Conservation (phyloP, 2,113 vertebrate genomes). For the Lampris megalopsis region DNA sequence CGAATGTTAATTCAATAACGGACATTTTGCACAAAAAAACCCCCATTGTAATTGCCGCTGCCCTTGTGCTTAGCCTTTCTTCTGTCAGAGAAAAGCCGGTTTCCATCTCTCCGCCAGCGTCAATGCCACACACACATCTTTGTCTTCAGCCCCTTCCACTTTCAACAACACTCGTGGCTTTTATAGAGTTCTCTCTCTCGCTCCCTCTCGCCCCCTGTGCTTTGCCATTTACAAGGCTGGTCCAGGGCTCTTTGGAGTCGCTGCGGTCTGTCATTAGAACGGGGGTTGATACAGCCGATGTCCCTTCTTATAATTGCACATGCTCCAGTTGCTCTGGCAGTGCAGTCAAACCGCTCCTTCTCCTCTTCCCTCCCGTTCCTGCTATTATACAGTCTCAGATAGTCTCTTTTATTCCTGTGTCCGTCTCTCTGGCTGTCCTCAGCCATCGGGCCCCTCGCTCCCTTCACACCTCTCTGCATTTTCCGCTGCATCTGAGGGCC, state of each 20-base stretch:
- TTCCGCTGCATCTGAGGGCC: background rate
- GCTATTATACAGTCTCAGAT: background rate
- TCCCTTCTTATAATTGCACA: constrained; percentile 42
- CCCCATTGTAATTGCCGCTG: constrained; percentile 18
- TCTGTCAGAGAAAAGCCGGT: background rate
- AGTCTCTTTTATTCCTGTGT: too few species aligned
- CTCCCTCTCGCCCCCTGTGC: background rate
- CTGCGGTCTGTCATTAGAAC: constrained; percentile 39
- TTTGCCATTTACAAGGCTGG: constrained; percentile 27
- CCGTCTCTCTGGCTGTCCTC: background rate
- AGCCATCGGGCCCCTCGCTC: background rate
- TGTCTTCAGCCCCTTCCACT: constrained; percentile 18
- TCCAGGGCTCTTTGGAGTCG: constrained; percentile 28
- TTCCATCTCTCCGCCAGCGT: constrained; percentile 14
- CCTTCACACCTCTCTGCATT: constrained; percentile 24
- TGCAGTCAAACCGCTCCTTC: constrained; percentile 30
- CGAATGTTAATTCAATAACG: constrained; percentile 44
- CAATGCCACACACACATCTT: constrained; percentile 23
- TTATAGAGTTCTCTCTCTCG: constrained; percentile 19
- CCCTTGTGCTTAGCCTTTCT: constrained; percentile 15
- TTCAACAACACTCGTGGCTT: constrained; percentile 36
- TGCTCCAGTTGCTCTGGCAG: constrained; percentile 30
- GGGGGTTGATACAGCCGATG: constrained; percentile 18
- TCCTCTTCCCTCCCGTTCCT: constrained; percentile 11
- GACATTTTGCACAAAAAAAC: constrained; percentile 18